phyloP scores from a whole-genome alignment of 2,113 vertebrate genomes.

The Pardalotus punctatus region DNA sequence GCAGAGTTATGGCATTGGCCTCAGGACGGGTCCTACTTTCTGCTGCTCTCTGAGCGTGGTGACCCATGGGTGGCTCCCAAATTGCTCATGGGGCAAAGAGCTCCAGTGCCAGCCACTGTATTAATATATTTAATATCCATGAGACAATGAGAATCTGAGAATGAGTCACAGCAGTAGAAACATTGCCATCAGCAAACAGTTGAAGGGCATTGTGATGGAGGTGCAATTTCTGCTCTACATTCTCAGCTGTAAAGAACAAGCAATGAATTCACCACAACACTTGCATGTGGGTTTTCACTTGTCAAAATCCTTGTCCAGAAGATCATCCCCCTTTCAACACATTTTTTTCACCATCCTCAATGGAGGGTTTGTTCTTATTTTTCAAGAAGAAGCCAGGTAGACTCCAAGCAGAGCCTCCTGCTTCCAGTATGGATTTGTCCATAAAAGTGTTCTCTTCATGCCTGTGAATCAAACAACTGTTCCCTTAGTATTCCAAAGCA shows the following conservation, averaged over 20 bases:
- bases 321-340: rapidly evolving
- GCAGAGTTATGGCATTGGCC: not conserved
- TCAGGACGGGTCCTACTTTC: not conserved
- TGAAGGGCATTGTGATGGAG: not conserved
- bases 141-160: not conserved
- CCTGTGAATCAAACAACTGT: not conserved
- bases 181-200: not conserved
- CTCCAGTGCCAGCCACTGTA: not conserved
- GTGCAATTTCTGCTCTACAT: not conserved
- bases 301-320: not conserved
- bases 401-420: not conserved
- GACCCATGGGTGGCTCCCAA: not conserved
- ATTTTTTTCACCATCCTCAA: not conserved
- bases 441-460: not conserved
- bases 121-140: not conserved
- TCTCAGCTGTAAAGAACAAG: not conserved
- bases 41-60: not conserved
- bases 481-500: not conserved
- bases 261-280: not conserved
- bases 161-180: not conserved
- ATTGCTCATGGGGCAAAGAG: not conserved
- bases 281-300: not conserved
- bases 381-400: not conserved
- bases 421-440: not conserved
- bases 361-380: not conserved